A percentile compares a stretch with the other conserved stretches of the same genome.
phyloP scores from a whole-genome alignment of 2,797 vertebrate genomes.

The Anas acuta region DNA sequence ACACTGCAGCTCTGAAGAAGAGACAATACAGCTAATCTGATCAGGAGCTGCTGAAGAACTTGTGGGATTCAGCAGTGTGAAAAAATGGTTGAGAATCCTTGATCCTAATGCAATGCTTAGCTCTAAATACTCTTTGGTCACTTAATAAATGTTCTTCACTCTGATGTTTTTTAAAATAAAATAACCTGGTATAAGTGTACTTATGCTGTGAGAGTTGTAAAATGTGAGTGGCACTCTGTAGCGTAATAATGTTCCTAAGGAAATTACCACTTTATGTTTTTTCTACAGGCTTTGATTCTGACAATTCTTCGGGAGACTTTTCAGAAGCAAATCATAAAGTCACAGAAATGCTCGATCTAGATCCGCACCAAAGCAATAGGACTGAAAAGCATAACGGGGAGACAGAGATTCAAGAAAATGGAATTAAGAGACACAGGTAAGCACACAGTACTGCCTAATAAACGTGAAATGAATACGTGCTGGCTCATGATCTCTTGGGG shows the following conservation, averaged over 20 bases:
- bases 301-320: slow-evolving; percentile 92
- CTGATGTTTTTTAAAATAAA: background rate
- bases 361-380: slow-evolving; percentile 68
- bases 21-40: background rate
- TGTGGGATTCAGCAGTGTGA: background rate
- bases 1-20: background rate
- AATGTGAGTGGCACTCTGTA: background rate
- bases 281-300: slow-evolving; percentile 91
- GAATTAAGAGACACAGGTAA: slow-evolving; percentile 91
- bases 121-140: background rate
- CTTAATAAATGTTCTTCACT: background rate
- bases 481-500: background rate
- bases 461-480: background rate
- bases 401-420: slow-evolving; percentile 87
- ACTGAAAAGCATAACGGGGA: slow-evolving; percentile 81
- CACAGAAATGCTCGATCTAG: slow-evolving; percentile 77
- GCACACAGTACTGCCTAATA: accelerated
- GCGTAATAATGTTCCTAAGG: background rate
- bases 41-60: background rate
- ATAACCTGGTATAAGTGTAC: background rate
- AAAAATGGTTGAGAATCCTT: background rate
- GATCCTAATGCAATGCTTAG: background rate
- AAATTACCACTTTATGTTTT: background rate
- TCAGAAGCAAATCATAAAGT: slow-evolving; percentile 89
- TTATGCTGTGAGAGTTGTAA: background rate